These are phyloP conservation scores for Caenorhabditis panamensis DNA, from an alignment of 2,888 invertebrate genomes.

Conservation along the genomic window DNA sequence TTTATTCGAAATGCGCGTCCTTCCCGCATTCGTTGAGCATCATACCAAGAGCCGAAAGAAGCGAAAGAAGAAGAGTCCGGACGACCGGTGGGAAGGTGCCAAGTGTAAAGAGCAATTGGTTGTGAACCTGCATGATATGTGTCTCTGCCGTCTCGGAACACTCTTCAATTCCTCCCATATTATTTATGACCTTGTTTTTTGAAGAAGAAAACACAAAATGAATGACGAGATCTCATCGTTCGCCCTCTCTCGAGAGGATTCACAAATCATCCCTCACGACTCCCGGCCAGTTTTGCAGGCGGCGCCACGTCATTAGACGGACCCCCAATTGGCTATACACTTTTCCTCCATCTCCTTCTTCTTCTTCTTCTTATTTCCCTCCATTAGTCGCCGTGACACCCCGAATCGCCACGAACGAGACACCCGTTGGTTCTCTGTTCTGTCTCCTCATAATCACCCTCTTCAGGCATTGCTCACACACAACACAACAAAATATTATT, in stretches of 20 bases:
- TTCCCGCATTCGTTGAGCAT: conserved; percentile 3
- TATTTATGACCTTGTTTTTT: conserved; percentile 49
- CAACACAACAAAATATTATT: conserved; percentile 5
- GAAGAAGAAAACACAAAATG: too few relatives aligned
- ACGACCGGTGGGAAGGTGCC: not conserved
- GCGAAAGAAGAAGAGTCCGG: conserved; percentile 13
- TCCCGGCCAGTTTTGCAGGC: not conserved
- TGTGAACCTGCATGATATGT: conserved; percentile 17
- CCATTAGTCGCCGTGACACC: conserved; percentile 28
- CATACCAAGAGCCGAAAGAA: conserved; percentile 19
- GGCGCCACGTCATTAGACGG: conserved; percentile 1
- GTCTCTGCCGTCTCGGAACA: conserved; percentile 15
- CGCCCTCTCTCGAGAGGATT: not conserved
- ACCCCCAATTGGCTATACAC: conserved; percentile 6
- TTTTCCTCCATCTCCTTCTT: not conserved
- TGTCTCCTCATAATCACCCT: conserved; percentile 11
- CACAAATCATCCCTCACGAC: conserved; percentile 14
- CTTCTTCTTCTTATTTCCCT: not conserved
- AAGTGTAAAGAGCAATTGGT: conserved; percentile 55
- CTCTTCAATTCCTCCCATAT: conserved; percentile 12
- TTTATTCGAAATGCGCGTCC: conserved; percentile 4
- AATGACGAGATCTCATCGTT: conserved; percentile 1
- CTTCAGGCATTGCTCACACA: conserved; percentile 2
- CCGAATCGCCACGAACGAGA: not conserved
- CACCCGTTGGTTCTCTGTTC: conserved; percentile 5